Evolutionary conservation across 2,797 vertebrate genomes (phyloP).

Genomic region (Clamator glandarius): DNA sequence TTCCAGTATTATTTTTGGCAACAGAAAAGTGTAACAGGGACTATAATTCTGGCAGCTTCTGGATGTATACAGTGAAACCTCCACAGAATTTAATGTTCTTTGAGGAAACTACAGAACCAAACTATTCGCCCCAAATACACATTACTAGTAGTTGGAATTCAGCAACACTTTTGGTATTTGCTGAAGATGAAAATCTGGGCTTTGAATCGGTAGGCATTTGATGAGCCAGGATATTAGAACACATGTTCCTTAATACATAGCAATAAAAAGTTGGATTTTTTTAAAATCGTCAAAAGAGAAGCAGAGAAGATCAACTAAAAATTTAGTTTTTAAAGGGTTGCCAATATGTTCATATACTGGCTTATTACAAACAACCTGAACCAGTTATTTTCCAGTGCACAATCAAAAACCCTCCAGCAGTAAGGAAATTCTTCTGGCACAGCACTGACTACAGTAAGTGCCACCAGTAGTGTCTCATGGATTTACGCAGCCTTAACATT

Average conservation of each 20-base stretch:
- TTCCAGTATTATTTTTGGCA: conserved; percentile 8
- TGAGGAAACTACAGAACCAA: not conserved
- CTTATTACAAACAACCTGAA: not conserved
- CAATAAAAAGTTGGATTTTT: not conserved
- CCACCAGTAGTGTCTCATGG: not conserved
- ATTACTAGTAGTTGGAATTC: not conserved
- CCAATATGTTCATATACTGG: not conserved
- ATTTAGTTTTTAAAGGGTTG: too few species aligned
- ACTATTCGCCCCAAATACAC: not conserved
- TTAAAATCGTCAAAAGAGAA: not conserved
- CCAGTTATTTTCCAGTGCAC: too few species aligned
- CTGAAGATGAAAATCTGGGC: not conserved
- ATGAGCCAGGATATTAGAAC: not conserved
- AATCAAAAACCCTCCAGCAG: not conserved
- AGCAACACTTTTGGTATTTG: not conserved
- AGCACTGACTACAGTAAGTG: not conserved
- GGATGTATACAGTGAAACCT: not conserved
- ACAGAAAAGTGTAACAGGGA: not conserved
- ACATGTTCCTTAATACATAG: not conserved
- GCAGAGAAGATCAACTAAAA: not conserved
- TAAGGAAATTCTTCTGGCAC: not conserved
- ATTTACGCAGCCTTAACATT: not conserved
- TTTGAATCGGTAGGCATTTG: not conserved
- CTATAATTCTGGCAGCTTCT: not conserved
- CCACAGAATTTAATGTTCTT: not conserved